These are phyloP conservation scores for Cryptocheilus praepositus DNA, from an alignment of 2,888 invertebrate genomes.

Conservation along the genomic window DNA sequence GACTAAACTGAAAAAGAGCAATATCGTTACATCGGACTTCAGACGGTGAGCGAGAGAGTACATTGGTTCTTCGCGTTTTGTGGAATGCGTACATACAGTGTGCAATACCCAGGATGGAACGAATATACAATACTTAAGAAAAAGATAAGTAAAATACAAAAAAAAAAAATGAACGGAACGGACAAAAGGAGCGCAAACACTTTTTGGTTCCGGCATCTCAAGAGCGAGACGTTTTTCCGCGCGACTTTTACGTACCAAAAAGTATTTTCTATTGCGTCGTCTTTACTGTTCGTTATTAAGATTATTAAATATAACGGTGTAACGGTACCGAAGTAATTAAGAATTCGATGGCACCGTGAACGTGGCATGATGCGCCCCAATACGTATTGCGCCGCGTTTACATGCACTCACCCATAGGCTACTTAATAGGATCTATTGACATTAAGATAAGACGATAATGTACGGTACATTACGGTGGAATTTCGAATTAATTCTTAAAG, in stretches of 20 bases:
- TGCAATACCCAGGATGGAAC: no score
- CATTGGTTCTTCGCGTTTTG: neutral
- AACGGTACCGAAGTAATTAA: constrained; percentile 36
- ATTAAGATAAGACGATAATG: constrained; percentile 64
- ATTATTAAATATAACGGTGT: constrained; percentile 34
- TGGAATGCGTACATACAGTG: neutral
- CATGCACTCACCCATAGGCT: constrained; percentile 57
- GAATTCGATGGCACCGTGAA: constrained; percentile 26
- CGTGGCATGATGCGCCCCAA: constrained; percentile 29
- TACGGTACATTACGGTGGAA: constrained; percentile 63
- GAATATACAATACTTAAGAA: neutral
- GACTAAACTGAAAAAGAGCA: neutral
- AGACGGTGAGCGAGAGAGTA: neutral
- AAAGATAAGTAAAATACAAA: neutral
- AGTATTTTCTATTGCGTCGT: constrained; percentile 50
- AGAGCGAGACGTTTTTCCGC: constrained; percentile 30
- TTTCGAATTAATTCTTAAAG: constrained; percentile 67
- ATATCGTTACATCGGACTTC: constrained; percentile 6
- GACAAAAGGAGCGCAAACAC: neutral
- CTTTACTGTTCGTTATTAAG: constrained; percentile 40
- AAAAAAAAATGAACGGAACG: neutral
- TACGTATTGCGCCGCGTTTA: constrained; percentile 40
- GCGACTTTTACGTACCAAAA: constrained; percentile 40
- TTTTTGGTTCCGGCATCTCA: neutral
- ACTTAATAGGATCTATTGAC: constrained; percentile 65